These are phyloP conservation scores for Potorous gilbertii DNA, from an alignment of 2,797 vertebrate species.

Conservation along the genomic window DNA sequence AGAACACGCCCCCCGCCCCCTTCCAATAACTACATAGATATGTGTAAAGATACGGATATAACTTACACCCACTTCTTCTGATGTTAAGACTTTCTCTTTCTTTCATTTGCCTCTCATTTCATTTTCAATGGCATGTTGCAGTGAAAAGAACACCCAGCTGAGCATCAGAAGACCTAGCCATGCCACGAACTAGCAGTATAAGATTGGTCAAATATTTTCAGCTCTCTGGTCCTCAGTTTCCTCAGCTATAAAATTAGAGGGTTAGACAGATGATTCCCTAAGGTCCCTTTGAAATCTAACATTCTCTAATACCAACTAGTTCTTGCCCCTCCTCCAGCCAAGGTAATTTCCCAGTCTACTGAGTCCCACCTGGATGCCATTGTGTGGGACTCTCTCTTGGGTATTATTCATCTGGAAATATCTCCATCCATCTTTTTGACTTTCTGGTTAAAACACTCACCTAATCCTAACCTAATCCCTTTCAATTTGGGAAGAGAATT, in stretches of 20 bases:
- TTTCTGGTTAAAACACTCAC: conserved; percentile 83
- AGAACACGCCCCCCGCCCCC: not conserved
- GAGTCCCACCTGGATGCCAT: conserved; percentile 60
- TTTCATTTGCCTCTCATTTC: not conserved
- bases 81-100: not conserved
- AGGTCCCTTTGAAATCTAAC: conserved; percentile 47
- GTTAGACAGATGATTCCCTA: conserved; percentile 23
- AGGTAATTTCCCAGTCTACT: conserved; percentile 79
- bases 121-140: not conserved
- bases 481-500: conserved; percentile 83
- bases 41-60: not conserved
- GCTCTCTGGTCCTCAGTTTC: conserved; percentile 58
- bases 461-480: conserved; percentile 83
- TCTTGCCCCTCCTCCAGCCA: conserved; percentile 66
- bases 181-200: not conserved
- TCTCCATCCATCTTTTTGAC: conserved; percentile 82
- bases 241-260: conserved; percentile 65
- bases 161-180: not conserved
- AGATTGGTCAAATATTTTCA: not conserved
- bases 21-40: not conserved
- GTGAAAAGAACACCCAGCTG: not conserved
- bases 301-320: conserved; percentile 23
- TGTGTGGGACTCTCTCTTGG: conserved; percentile 60
- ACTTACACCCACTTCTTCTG: not conserved
- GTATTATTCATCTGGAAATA: conserved; percentile 78